phyloP scores from a whole-genome alignment of 2,888 invertebrate genomes.

The Aporophyla nigra region DNA sequence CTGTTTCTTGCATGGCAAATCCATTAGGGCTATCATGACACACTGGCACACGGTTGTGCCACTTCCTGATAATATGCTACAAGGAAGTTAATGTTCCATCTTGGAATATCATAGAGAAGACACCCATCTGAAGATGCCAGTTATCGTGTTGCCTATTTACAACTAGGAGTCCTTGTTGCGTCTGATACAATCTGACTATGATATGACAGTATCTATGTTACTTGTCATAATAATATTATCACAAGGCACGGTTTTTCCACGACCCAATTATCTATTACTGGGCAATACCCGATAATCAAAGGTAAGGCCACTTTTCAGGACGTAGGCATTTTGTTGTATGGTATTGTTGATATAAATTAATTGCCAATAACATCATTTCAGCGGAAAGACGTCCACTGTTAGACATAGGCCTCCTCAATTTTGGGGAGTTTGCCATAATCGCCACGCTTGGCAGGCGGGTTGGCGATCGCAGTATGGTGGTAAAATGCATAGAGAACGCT shows the following conservation, averaged over 20 bases:
- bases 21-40: background rate
- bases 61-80: too few species aligned
- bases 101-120: background rate
- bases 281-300: conserved; percentile 13
- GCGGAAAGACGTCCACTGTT: too few species aligned
- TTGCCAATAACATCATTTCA: background rate
- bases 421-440: too few species aligned
- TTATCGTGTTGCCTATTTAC: background rate
- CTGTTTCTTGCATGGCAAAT: background rate
- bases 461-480: too few species aligned
- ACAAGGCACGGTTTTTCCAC: conserved; percentile 31
- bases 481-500: too few species aligned
- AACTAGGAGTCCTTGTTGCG: background rate
- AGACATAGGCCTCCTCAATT: too few species aligned
- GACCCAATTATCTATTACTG: conserved; percentile 27
- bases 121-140: background rate
- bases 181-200: conserved; percentile 12
- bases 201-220: background rate
- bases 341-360: background rate
- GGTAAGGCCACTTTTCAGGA: background rate
- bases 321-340: background rate
- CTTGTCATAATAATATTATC: conserved; percentile 4
- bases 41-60: background rate
- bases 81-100: background rate
- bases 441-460: too few species aligned